Base-by-base conservation (phyloP, 2,113 vertebrate genomes). In the Mellivora capensis region DNA sequence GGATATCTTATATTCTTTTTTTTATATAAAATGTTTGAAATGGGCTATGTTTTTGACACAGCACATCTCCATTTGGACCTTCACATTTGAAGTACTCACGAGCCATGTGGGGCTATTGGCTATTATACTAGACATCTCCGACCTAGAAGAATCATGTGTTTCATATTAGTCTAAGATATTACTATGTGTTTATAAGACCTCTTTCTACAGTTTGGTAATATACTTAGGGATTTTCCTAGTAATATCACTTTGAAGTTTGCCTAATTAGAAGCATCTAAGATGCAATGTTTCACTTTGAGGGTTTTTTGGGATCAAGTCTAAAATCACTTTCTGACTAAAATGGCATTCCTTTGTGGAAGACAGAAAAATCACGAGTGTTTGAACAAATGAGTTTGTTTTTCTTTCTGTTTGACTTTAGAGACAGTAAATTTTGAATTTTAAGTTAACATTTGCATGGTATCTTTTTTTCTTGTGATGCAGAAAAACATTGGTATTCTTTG, bases 371-470 rank as follows among this genome's bases (percentile, higher is more conserved):
- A 69, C 34, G 90, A 80, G 64, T 89, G 59, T 96, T 96, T 71
- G 37, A 94, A 72, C 18, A 85, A 95, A 59, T 57, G 57, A 77
- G 14, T 93, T 72, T 87, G 37, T 84, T 96, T 95, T 95, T 80
- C 67, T 95, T 90, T 79, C 42, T 95, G 14, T 90, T 96, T 90
- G 71, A 88, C 13, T 87, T 87, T 71, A 83, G 42, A 74, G 52
- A 76, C 42, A 87, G 59, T 82, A 74, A 76, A 94, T 23, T 96
- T 80, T 91, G 34, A 93, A 91, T 96, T 92, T 95, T 47, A 82
- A 72, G 49, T 77, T 91, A 81, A 91, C 31, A 89, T 94, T 93
- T 97, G n/a, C 25, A 5, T 69, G 37, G 10, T 72, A 9, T 74
- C 61, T 89, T 31, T 71, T 71, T 85, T 77, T 17, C 47, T 61